Evolutionary conservation across 2,888 invertebrate genomes (phyloP), one percentile per base, ranked within the genome.

Genomic region (Ochropacha duplaris): DNA sequence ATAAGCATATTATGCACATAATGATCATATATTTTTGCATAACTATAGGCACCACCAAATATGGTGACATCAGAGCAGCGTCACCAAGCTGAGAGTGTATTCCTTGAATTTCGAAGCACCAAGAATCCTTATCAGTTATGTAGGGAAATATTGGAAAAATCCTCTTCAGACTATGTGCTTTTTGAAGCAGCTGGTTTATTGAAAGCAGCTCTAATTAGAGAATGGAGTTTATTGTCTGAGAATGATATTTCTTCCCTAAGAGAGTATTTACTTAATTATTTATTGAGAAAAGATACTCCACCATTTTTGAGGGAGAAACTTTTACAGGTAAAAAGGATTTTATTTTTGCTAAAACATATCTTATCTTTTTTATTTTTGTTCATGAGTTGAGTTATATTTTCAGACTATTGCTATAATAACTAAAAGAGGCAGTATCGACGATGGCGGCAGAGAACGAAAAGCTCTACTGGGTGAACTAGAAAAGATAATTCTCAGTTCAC

Each of bases 151-250:
- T 89, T 98, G 68, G 96, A 97, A 81, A 94, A 94, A 60, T 95
- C 95, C 39, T 88, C 93, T 58, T 94, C 95, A 56, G 96, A 96
- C 74, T 97, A 97, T 90, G 96, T 98, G 6, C 87, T 97, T 55
- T 98, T 98, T 90, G 98, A 98, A 92, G 95, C 97, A 51, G 97
- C 96, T 6, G 96, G 96, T 61, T 94, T 97, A 22, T 88, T 98
- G 58, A 97, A 97, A 87, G 94, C 95, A 68, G 96, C 97, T 16
- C 90, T 98, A 11, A 95, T 98, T 56, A 93, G 96, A 76, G 98
- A 98, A 90, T 98, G 98, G 98, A 88, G 94, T 28, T 90, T 95
- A 71, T 81, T 98, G 52, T 93, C 94, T n/a, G 93, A 94, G 59
- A 92, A 93, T 57, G 96, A 97, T 80, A 94, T 96, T 61, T 92